Percentiles rank a stretch among this genome's conserved stretches.
Conservation (phyloP, 1,140 invertebrate species). For the Aradophagus sp. region DNA sequence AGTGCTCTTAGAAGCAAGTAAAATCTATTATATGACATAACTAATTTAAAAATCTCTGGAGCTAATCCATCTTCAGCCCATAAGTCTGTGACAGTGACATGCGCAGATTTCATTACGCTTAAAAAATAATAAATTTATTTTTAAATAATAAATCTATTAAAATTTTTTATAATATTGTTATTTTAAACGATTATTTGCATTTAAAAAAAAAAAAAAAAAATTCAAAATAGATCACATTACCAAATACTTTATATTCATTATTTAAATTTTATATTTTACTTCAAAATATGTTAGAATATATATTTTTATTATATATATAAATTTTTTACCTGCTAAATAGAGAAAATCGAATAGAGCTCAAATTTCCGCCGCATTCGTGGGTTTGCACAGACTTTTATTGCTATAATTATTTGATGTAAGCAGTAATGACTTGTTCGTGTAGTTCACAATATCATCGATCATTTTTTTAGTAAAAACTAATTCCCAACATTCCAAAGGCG, state of each 20-base stretch:
- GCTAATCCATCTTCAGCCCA: constrained; percentile 14
- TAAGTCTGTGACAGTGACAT: constrained; percentile 1
- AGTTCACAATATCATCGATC: constrained; percentile 1
- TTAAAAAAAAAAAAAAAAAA: too few species aligned
- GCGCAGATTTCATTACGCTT: constrained; percentile 4
- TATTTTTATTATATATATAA: too few species aligned
- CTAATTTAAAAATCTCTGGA: constrained; percentile 11
- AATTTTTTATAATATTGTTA: too few species aligned
- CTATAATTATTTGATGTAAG: not conserved
- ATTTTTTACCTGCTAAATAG: constrained; percentile 13
- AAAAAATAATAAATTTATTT: constrained; percentile 1
- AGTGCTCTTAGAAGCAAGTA: constrained; percentile 6
- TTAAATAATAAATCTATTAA: too few species aligned
- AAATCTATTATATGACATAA: constrained; percentile 9
- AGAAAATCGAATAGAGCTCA: constrained; percentile 5
- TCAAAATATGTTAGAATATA: too few species aligned
- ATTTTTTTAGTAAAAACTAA: not conserved
- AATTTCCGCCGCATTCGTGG: not conserved
- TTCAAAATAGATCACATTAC: too few species aligned
- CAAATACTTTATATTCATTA: too few species aligned
- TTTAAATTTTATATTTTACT: too few species aligned
- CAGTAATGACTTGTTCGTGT: not conserved
- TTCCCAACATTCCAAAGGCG: constrained; percentile 11
- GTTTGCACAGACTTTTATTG: constrained; percentile 1
- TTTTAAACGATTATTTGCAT: too few species aligned